Conservation (phyloP, 2,113 vertebrate genomes). For the Plectropomus leopardus region DNA sequence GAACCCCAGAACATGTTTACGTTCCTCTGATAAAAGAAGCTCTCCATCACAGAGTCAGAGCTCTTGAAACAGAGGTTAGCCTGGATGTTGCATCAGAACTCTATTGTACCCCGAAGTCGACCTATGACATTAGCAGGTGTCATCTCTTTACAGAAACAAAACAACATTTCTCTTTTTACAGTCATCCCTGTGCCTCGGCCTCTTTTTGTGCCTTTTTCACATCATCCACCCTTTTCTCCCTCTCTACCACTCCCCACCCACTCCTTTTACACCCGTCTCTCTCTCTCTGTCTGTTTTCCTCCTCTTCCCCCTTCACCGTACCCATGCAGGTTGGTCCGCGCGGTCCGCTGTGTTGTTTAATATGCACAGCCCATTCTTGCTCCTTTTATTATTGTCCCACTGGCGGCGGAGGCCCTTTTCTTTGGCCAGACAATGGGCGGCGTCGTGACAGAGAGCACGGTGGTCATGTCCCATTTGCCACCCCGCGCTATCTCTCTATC, state of each 20-base stretch:
- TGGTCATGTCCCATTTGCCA: conserved; percentile 88
- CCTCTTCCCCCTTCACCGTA: conserved; percentile 54
- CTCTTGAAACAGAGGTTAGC: not conserved
- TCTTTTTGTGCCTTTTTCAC: conserved; percentile 55
- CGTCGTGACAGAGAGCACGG: conserved; percentile 76
- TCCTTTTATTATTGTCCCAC: conserved; percentile 81
- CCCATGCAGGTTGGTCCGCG: conserved; percentile 72
- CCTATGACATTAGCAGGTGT: conserved; percentile 46
- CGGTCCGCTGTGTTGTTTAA: conserved; percentile 80
- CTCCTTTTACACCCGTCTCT: conserved; percentile 48
- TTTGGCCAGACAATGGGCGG: conserved; percentile 83
- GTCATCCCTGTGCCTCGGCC: conserved; percentile 35
- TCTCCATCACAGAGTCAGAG: not conserved
- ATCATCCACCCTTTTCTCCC: conserved; percentile 50
- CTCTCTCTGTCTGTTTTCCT: conserved; percentile 45
- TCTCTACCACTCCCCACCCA: conserved; percentile 48
- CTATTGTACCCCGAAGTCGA: not conserved
- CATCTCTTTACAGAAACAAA: conserved; percentile 47
- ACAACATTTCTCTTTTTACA: conserved; percentile 44
- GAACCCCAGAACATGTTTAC: not conserved
- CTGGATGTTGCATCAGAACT: conserved; percentile 3
- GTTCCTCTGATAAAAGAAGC: not conserved
- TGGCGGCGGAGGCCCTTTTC: conserved; percentile 82
- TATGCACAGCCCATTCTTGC: conserved; percentile 76
- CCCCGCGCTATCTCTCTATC: conserved; percentile 84